Evolutionary conservation across 2,888 invertebrate genomes (phyloP).

Genomic region (Fragum fragum): DNA sequence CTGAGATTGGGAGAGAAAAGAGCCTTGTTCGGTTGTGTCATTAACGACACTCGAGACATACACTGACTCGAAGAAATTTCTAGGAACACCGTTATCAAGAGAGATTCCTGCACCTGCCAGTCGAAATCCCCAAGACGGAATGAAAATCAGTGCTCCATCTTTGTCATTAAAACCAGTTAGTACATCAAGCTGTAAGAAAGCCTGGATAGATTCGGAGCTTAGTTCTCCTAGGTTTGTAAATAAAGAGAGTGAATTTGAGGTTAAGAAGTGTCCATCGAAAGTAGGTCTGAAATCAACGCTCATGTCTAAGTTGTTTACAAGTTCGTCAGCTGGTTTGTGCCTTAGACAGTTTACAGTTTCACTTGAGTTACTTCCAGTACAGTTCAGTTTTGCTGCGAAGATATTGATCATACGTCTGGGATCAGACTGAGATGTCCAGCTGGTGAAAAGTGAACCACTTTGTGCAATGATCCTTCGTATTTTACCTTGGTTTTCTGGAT

Average conservation of each 20-base stretch:
- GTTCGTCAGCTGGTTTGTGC: slow-evolving; percentile 39
- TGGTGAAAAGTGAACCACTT: slow-evolving; percentile 56
- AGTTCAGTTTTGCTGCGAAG: slow-evolving; percentile 85
- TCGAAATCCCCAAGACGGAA: not conserved
- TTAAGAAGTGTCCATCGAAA: slow-evolving; percentile 95
- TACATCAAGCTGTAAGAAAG: slow-evolving; percentile 44
- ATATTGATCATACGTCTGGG: slow-evolving; percentile 90
- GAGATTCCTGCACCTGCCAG: not conserved
- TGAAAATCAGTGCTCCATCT: slow-evolving; percentile 35
- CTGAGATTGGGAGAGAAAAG: slow-evolving; percentile 5
- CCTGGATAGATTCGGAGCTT: slow-evolving; percentile 93
- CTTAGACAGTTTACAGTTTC: slow-evolving; percentile 65
- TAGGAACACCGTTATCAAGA: slow-evolving; percentile 37
- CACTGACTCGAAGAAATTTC: slow-evolving; percentile 20
- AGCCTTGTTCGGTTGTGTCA: not conserved
- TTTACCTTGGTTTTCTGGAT: slow-evolving; percentile 65
- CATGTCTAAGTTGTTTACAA: slow-evolving; percentile 37
- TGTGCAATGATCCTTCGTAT: slow-evolving; percentile 76
- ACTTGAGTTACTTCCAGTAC: slow-evolving; percentile 39
- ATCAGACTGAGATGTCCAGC: slow-evolving; percentile 50
- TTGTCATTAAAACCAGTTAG: slow-evolving; percentile 50
- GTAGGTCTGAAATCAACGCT: slow-evolving; percentile 89
- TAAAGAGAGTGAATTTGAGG: slow-evolving; percentile 94
- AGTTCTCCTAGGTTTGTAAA: slow-evolving; percentile 93
- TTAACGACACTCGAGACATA: slow-evolving; percentile 26